Percentiles rank a stretch among this genome's conserved stretches.
Evolutionary conservation across 2,797 vertebrate species (phyloP).

Genomic region (Xenopus petersii): DNA sequence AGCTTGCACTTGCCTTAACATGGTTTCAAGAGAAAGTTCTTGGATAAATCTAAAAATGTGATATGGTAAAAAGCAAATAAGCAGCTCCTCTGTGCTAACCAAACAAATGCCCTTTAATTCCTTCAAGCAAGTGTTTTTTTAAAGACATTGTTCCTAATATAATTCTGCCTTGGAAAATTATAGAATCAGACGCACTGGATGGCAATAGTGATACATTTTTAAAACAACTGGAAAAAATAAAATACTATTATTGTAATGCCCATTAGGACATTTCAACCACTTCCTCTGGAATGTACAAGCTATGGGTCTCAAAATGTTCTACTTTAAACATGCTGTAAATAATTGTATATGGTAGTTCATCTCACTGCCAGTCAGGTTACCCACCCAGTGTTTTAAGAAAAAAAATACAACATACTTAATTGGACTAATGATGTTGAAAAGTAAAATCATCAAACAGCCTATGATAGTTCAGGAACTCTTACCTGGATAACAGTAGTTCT

Average conservation of each 20-base stretch:
- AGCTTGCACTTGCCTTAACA: constrained; percentile 49
- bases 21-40: constrained; percentile 45
- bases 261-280: constrained; percentile 55
- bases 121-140: constrained; percentile 58
- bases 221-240: constrained; percentile 65
- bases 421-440: no score
- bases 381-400: not conserved
- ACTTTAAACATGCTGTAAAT: not conserved
- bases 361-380: not conserved
- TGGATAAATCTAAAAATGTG: constrained; percentile 28
- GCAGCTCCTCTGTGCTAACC: not conserved
- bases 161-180: constrained; percentile 44
- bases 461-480: no score
- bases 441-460: no score
- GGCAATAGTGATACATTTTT: constrained; percentile 68
- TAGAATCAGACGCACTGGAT: constrained; percentile 60
- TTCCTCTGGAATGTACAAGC: constrained; percentile 18
- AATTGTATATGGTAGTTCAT: not conserved
- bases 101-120: constrained; percentile 52
- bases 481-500: no score
- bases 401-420: no score
- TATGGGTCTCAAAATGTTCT: not conserved
- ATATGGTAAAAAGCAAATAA: constrained; percentile 11
- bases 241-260: constrained; percentile 50
- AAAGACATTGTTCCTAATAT: not conserved